These are phyloP conservation scores for Eurois occulta DNA, from an alignment of 2,888 invertebrate genomes.

Conservation along the genomic window DNA sequence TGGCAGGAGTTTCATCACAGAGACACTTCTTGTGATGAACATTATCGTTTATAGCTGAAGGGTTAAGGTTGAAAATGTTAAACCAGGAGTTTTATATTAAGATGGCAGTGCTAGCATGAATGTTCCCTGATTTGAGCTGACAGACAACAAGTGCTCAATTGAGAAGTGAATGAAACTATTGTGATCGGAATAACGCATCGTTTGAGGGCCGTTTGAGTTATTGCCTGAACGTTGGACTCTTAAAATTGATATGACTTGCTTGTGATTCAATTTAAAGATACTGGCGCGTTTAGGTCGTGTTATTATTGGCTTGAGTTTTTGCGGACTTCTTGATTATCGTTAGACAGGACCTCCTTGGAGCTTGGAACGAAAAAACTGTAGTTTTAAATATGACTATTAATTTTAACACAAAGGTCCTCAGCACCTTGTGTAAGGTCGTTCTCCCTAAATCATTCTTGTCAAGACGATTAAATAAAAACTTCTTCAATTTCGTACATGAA, in stretches of 20 bases:
- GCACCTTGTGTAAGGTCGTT: background rate
- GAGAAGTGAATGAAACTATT: slow-evolving; percentile 82
- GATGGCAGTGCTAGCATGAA: slow-evolving; percentile 66
- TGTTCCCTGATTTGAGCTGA: slow-evolving; percentile 77
- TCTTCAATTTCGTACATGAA: background rate
- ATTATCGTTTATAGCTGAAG: slow-evolving; percentile 20
- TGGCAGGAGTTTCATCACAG: slow-evolving; percentile 74
- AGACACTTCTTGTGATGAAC: slow-evolving; percentile 47
- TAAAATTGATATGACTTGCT: slow-evolving; percentile 66
- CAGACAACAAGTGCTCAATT: slow-evolving; percentile 80
- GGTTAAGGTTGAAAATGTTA: slow-evolving; percentile 61
- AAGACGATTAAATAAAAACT: background rate
- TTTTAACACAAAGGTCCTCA: background rate
- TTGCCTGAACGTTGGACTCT: slow-evolving; percentile 73
- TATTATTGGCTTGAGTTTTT: slow-evolving; percentile 36
- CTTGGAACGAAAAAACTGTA: slow-evolving; percentile 4
- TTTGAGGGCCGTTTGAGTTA: slow-evolving; percentile 71
- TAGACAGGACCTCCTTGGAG: slow-evolving; percentile 29
- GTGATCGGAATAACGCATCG: slow-evolving; percentile 73
- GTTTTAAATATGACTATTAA: background rate
- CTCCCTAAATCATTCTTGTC: background rate
- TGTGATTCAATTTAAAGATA: slow-evolving; percentile 62
- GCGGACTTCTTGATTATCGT: slow-evolving; percentile 27
- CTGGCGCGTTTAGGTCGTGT: slow-evolving; percentile 18
- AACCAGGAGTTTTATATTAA: slow-evolving; percentile 27